Percentiles rank a stretch among this genome's conserved stretches.
These are phyloP conservation scores for Orchesellides sinensis DNA, from an alignment of 2,888 invertebrate species.

Conservation along the genomic window DNA sequence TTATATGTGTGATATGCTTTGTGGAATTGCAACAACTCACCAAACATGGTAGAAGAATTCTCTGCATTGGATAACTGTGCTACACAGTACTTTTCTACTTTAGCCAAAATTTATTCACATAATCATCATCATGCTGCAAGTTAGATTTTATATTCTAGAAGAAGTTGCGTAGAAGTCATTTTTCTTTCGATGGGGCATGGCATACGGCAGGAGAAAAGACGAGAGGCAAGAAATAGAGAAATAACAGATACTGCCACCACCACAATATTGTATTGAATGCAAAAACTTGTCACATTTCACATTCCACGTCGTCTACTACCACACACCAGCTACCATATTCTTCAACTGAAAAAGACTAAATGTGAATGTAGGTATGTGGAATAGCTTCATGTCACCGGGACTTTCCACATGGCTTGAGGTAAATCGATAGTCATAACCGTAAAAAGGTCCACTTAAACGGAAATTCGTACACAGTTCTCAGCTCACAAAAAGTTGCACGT, in stretches of 20 bases:
- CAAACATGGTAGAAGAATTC: neutral
- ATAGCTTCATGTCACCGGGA: neutral
- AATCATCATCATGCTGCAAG: conserved; percentile 21
- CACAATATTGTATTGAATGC: too few species aligned
- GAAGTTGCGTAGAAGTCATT: neutral
- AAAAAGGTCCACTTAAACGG: conserved; percentile 33
- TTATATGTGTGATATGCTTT: neutral
- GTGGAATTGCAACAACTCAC: neutral
- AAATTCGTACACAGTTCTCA: conserved; percentile 28
- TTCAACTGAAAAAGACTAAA: conserved; percentile 1
- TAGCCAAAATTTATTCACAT: conserved; percentile 14
- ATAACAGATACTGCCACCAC: conserved; percentile 1
- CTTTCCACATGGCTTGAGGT: conserved; percentile 40
- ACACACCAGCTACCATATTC: neutral
- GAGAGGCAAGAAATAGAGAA: neutral
- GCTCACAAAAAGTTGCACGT: conserved; percentile 40
- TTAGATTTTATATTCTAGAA: conserved; percentile 2
- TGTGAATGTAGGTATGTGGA: neutral
- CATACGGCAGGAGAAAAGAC: neutral
- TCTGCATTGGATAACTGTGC: too few species aligned
- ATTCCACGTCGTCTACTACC: too few species aligned
- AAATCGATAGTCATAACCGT: conserved; percentile 50
- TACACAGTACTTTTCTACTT: neutral
- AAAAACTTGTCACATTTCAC: neutral
- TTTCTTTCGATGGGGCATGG: neutral